Conservation (phyloP, 2,888 invertebrate species). For the Drosophila rubida region DNA sequence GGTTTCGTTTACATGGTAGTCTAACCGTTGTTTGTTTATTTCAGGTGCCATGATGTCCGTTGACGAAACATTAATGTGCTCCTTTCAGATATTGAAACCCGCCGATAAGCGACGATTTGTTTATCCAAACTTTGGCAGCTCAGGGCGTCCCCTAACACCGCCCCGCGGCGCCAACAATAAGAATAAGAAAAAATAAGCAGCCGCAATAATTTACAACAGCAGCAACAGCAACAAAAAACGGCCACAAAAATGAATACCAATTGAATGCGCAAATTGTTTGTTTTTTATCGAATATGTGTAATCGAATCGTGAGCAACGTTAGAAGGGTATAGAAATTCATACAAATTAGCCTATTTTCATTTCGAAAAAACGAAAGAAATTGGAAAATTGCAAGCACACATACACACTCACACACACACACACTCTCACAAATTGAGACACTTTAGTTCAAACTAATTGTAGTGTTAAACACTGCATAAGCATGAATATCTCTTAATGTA, state of each 20-base stretch:
- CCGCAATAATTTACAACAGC: constrained; percentile 44
- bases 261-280: constrained; percentile 55
- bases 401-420: constrained; percentile 47
- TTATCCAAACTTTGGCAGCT: constrained; percentile 95
- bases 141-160: constrained; percentile 98
- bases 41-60: constrained; percentile 98
- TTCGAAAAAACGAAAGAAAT: constrained; percentile 45
- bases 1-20: neutral
- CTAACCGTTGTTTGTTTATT: constrained; percentile 1
- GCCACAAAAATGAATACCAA: constrained; percentile 44
- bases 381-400: constrained; percentile 29
- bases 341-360: constrained; percentile 68
- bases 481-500: constrained; percentile 74
- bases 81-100: constrained; percentile 98
- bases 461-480: constrained; percentile 76
- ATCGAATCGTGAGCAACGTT: constrained; percentile 77
- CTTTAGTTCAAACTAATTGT: constrained; percentile 76
- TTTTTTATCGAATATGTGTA: constrained; percentile 74
- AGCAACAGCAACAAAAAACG: constrained; percentile 27
- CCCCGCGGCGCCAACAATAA: constrained; percentile 97
- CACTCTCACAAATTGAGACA: constrained; percentile 62
- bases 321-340: constrained; percentile 62
- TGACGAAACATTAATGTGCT: constrained; percentile 99
- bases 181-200: constrained; percentile 95
- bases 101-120: constrained; percentile 99